phyloP scores from a whole-genome alignment of 2,888 invertebrate species.

The Ctena decussata region DNA sequence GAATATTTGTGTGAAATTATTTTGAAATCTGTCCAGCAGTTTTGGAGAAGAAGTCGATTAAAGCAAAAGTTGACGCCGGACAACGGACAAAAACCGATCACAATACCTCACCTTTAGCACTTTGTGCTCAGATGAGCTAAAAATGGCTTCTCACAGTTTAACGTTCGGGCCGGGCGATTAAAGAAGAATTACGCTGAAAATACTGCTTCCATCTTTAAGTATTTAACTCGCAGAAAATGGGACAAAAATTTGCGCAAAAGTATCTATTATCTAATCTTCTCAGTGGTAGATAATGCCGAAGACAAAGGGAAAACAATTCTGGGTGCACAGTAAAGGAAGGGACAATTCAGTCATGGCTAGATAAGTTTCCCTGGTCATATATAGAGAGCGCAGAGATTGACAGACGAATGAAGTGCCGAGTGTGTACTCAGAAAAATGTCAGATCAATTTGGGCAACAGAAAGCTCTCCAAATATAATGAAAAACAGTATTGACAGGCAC shows the following conservation, averaged over 20 bases:
- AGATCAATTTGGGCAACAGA: conserved; percentile 33
- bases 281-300: neutral
- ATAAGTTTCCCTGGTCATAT: neutral
- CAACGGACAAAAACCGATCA: too few relatives aligned
- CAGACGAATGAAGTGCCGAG: neutral
- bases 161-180: too few relatives aligned
- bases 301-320: neutral
- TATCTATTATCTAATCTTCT: neutral
- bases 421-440: neutral
- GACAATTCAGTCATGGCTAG: neutral
- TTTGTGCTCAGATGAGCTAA: too few relatives aligned
- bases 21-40: too few relatives aligned
- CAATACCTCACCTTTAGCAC: too few relatives aligned
- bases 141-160: too few relatives aligned
- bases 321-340: neutral
- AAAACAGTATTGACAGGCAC: neutral
- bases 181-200: neutral
- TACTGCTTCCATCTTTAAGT: neutral
- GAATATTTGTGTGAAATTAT: too few relatives aligned
- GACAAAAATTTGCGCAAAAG: neutral
- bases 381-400: neutral
- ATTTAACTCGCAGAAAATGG: neutral
- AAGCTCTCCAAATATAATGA: conserved; percentile 21
- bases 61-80: too few relatives aligned
- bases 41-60: too few relatives aligned